Evolutionary conservation across 2,888 invertebrate species (phyloP).

Genomic region (Orthosia cruda): DNA sequence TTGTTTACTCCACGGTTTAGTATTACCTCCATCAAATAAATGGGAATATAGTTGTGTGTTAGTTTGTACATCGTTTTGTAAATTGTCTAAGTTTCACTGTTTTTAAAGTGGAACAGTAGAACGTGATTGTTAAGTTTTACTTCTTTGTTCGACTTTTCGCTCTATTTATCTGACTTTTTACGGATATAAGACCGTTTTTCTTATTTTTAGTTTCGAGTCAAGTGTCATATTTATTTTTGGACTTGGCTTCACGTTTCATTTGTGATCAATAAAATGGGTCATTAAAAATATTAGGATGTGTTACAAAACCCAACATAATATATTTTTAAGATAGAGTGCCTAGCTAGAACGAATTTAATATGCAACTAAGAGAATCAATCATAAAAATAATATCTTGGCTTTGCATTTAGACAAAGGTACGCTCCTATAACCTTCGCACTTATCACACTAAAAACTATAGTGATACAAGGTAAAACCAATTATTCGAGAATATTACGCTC

Average conservation of each 20-base stretch:
- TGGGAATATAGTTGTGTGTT: conserved; percentile 8
- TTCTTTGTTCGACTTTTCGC: conserved; percentile 34
- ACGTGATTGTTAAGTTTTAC: conserved; percentile 13
- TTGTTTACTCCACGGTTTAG: conserved; percentile 48
- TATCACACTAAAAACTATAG: conserved; percentile 14
- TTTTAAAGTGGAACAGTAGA: conserved; percentile 34
- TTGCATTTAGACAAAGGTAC: not conserved
- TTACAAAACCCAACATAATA: too few relatives aligned
- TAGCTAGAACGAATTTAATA: too few relatives aligned
- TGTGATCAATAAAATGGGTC: too few relatives aligned
- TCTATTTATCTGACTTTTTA: conserved; percentile 33
- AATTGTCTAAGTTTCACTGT: conserved; percentile 28
- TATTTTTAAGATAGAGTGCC: too few relatives aligned
- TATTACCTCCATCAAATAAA: conserved; percentile 4
- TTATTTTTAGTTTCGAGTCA: not conserved
- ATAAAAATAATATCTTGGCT: too few relatives aligned
- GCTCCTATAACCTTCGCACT: not conserved
- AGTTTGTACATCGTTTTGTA: conserved; percentile 32
- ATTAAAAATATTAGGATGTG: too few relatives aligned
- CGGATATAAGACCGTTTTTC: not conserved
- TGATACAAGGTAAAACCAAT: conserved; percentile 40
- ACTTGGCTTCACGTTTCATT: too few relatives aligned
- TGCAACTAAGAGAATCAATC: too few relatives aligned
- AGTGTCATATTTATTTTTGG: conserved; percentile 1
- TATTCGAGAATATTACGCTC: conserved; percentile 26